A percentile compares a stretch with the other conserved stretches of the same genome.
phyloP scores from a whole-genome alignment of 2,113 vertebrate genomes.

The Microcebus tavaratra region DNA sequence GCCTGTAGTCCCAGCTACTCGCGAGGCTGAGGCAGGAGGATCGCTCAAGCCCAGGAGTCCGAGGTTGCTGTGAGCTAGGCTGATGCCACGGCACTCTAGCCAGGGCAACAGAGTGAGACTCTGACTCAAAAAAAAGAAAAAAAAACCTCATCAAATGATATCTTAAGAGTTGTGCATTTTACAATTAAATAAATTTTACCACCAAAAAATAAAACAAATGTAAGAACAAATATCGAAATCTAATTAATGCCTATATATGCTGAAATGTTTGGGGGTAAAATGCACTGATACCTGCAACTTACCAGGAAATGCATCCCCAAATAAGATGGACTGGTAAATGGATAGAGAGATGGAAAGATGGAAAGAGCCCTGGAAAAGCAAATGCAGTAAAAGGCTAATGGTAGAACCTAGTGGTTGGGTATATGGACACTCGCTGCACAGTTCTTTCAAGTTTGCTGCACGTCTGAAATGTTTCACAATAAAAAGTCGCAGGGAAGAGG shows the following conservation, averaged over 20 bases:
- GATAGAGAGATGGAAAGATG: not conserved
- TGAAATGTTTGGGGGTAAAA: not conserved
- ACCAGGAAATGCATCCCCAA: not conserved
- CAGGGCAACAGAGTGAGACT: too few relatives aligned
- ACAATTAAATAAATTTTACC: not conserved
- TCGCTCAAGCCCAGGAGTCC: too few relatives aligned
- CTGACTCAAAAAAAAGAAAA: too few relatives aligned
- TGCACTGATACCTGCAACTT: not conserved
- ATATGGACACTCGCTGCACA: accelerated
- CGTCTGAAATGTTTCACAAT: not conserved
- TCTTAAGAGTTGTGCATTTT: not conserved
- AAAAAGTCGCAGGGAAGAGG: not conserved
- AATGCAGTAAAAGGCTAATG: not conserved
- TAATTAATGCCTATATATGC: not conserved
- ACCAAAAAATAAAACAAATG: not conserved
- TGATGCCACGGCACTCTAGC: too few relatives aligned
- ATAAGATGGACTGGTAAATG: not conserved
- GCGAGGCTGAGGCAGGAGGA: too few relatives aligned
- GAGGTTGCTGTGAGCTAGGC: too few relatives aligned
- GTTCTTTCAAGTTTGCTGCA: not conserved
- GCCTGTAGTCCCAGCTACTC: too few relatives aligned
- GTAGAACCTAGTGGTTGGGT: not conserved
- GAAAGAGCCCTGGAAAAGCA: not conserved
- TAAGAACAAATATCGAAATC: not conserved
- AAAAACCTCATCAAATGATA: not conserved